Percentiles rank a stretch among this genome's conserved stretches.
Conservation (phyloP, 2,888 invertebrate species). For the Xylota segnis region DNA sequence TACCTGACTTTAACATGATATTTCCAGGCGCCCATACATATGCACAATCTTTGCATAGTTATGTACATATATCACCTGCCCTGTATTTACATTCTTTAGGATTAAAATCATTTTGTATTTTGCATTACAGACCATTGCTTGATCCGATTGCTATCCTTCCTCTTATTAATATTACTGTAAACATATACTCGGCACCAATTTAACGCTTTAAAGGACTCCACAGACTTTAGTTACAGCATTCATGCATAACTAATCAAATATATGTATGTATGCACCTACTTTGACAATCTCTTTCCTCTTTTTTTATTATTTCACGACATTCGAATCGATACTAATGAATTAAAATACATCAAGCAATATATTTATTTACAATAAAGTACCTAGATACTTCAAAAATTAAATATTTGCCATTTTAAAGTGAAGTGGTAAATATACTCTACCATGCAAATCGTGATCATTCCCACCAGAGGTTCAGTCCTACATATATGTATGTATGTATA, state of each 20-base stretch:
- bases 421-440: conserved; percentile 71
- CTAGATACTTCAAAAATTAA: conserved; percentile 64
- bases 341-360: conserved; percentile 15
- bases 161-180: no score
- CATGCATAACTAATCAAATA: neutral
- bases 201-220: no score
- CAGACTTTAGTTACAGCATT: no score
- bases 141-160: no score
- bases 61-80: no score
- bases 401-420: conserved; percentile 71
- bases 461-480: neutral
- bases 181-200: no score
- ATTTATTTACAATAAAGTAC: conserved; percentile 1
- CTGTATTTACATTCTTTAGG: no score
- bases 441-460: conserved; percentile 69
- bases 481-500: conserved; percentile 29
- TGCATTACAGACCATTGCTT: no score
- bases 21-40: no score
- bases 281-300: neutral
- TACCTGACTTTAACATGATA: no score
- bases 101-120: no score
- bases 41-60: no score
- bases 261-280: neutral
- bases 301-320: neutral
- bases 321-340: conserved; percentile 43